phyloP scores from a whole-genome alignment of 23 tunicate species.

The Diplosoma virens region DNA sequence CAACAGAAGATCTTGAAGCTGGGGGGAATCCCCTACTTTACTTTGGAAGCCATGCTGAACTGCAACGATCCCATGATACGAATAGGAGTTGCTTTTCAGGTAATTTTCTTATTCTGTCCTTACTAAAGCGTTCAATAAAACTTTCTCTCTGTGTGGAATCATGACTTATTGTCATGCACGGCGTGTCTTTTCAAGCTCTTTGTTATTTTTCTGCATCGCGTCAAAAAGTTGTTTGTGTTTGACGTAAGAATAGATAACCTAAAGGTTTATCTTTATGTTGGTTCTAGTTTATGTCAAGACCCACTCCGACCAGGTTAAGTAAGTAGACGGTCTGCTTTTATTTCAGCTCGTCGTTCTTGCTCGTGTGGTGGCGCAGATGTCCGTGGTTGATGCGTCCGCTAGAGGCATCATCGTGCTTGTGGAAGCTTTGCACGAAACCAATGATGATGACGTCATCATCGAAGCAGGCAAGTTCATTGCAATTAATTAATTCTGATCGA shows the following conservation, averaged over 20 bases:
- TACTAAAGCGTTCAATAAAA: neutral
- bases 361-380: slow-evolving; percentile 38
- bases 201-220: neutral
- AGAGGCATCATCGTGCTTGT: slow-evolving; percentile 77
- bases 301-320: too few relatives aligned
- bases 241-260: too few relatives aligned
- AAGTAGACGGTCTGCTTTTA: neutral
- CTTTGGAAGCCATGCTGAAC: slow-evolving; percentile 36
- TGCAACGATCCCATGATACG: slow-evolving; percentile 12
- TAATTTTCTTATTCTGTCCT: too few relatives aligned
- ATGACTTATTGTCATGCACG: neutral
- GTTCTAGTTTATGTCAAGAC: too few relatives aligned
- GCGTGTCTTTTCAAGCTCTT: neutral
- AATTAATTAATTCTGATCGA: too few relatives aligned
- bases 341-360: slow-evolving; percentile 73
- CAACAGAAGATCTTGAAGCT: slow-evolving; percentile 49
- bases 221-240: too few relatives aligned
- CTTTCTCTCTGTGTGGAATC: neutral
- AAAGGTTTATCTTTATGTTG: too few relatives aligned
- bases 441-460: slow-evolving; percentile 39
- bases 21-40: slow-evolving; percentile 41
- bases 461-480: slow-evolving; percentile 61
- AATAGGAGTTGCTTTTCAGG: slow-evolving; percentile 83
- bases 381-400: slow-evolving; percentile 73
- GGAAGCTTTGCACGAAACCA: slow-evolving; percentile 23